A percentile compares a stretch with the other conserved stretches of the same genome.
Evolutionary conservation across 2,113 vertebrate species (phyloP).

Genomic region (Scalopus aquaticus): DNA sequence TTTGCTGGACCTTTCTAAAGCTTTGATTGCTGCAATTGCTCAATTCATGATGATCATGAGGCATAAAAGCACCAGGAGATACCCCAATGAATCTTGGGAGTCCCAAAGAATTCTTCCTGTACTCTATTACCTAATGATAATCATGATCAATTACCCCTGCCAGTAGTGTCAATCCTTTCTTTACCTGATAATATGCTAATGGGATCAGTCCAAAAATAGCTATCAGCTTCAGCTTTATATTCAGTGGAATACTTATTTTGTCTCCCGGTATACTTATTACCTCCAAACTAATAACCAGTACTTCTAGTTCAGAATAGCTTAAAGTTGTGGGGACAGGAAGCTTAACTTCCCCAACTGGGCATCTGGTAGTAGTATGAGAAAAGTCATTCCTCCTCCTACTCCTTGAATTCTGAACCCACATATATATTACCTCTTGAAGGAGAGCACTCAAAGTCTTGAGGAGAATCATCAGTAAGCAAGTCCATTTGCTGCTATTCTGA

Average conservation of each 20-base stretch:
- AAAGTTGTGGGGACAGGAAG: not conserved
- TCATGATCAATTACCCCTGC: not conserved
- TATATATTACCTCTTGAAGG: not conserved
- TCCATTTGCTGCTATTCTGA: not conserved
- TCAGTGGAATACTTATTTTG: not conserved
- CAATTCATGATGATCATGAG: not conserved
- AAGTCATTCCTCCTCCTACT: not conserved
- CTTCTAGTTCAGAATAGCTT: not conserved
- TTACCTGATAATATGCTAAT: not conserved
- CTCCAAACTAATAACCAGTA: not conserved
- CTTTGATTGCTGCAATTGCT: not conserved
- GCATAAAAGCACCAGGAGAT: not conserved
- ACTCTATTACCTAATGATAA: not conserved
- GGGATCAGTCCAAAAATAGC: not conserved
- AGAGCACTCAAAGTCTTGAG: not conserved
- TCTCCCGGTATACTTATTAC: not conserved
- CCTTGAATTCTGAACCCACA: not conserved
- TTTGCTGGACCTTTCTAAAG: not conserved
- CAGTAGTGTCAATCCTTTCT: not conserved
- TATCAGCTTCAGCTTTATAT: not conserved
- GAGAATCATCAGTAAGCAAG: not conserved
- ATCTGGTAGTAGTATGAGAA: not conserved
- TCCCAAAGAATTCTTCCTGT: not conserved
- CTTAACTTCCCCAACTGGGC: not conserved
- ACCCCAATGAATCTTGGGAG: not conserved